These are phyloP conservation scores for Lacanobia wlatinum DNA, from an alignment of 2,888 invertebrate species.

Conservation along the genomic window DNA sequence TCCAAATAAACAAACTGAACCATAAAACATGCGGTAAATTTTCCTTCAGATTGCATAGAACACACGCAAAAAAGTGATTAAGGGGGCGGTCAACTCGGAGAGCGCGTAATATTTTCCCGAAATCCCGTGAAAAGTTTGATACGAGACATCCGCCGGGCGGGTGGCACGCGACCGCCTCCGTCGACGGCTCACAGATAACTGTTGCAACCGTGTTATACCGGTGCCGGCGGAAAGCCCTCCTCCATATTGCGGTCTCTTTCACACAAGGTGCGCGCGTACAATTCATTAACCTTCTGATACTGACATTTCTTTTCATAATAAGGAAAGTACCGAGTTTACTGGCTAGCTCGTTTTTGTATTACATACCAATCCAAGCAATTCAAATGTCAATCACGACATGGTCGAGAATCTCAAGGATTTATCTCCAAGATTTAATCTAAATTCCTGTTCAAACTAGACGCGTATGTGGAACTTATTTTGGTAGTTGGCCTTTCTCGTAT, in stretches of 20 bases:
- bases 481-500: neutral
- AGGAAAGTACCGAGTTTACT: constrained; percentile 62
- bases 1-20: constrained; percentile 70
- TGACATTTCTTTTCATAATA: constrained; percentile 75
- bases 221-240: constrained; percentile 78
- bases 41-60: constrained; percentile 80
- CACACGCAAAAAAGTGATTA: constrained; percentile 88
- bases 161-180: constrained; percentile 74
- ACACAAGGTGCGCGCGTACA: constrained; percentile 70
- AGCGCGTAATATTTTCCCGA: constrained; percentile 80
- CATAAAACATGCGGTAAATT: constrained; percentile 79
- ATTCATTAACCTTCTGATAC: constrained; percentile 79
- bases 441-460: constrained; percentile 25
- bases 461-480: neutral
- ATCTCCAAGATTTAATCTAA: constrained; percentile 40
- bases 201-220: constrained; percentile 79
- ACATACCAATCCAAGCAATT: constrained; percentile 40
- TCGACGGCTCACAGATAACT: constrained; percentile 79
- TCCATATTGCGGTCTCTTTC: constrained; percentile 79
- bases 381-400: constrained; percentile 46
- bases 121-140: constrained; percentile 88
- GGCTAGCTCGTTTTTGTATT: constrained; percentile 47
- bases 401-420: constrained; percentile 21
- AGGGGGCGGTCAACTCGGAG: constrained; percentile 77
- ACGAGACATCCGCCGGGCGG: constrained; percentile 64